Percentiles rank a stretch among this genome's conserved stretches.
These are phyloP conservation scores for Herpailurus yagouaroundi DNA, from an alignment of 2,113 vertebrate genomes.

Conservation along the genomic window DNA sequence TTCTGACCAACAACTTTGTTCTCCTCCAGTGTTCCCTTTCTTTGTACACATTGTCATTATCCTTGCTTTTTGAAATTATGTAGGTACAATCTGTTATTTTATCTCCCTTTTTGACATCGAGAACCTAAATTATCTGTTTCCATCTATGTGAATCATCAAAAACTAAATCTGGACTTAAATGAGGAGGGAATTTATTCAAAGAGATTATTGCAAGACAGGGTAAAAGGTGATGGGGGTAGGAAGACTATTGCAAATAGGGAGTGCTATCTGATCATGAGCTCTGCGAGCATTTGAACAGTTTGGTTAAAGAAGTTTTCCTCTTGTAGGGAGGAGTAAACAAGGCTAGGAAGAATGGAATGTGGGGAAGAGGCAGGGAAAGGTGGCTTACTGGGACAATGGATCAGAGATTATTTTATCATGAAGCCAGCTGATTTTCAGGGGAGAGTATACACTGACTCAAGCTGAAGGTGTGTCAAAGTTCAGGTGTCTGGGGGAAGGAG, in stretches of 20 bases:
- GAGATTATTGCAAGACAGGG: not conserved
- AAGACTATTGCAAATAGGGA: not conserved
- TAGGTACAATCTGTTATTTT: not conserved
- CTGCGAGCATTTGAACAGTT: not conserved
- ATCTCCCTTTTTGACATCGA: not conserved
- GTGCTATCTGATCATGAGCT: not conserved
- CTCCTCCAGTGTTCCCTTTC: not conserved
- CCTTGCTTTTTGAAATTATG: not conserved
- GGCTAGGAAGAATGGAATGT: not conserved
- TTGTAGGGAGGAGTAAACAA: not conserved
- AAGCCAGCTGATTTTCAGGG: not conserved
- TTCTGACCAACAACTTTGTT: not conserved
- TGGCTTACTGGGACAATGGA: not conserved
- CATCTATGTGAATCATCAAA: not conserved
- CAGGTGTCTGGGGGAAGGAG: not conserved
- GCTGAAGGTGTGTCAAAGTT: not conserved
- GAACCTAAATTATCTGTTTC: not conserved
- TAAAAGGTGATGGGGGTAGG: not conserved
- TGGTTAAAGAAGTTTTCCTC: not conserved
- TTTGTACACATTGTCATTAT: not conserved
- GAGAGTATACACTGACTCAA: not conserved
- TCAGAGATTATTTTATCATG: not conserved
- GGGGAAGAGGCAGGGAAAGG: not conserved
- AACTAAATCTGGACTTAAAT: not conserved
- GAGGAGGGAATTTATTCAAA: not conserved